Evolutionary conservation across 2,888 invertebrate genomes (phyloP), one percentile per base, ranked within the genome.

Genomic region (Achlya flavicornis): DNA sequence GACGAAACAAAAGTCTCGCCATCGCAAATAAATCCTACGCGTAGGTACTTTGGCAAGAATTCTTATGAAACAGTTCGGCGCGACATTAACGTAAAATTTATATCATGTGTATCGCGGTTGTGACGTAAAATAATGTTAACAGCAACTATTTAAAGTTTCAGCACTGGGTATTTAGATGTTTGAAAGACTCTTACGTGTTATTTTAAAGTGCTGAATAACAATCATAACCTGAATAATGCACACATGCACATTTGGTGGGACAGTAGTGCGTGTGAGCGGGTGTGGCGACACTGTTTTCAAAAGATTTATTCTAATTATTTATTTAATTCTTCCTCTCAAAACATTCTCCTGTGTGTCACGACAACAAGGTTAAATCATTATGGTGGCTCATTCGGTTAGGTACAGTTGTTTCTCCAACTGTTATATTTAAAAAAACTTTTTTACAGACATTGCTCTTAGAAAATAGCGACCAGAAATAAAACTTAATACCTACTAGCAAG

Each of bases 21-120:
- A 76, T 65, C 61, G n/a, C 63, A 66, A 73, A 76, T 67, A 70
- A 70, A 58, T 69, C 2, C 53, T 19, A 53, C 53, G 67, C 67
- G 57, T 62, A 35, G 35, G 35, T 35, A 73, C 77, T 74, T 79
- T 83, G 82, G 78, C 82, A 80, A 74, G 68, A 72, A 67, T 74
- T 68, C 67, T 48, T 66, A 67, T 64, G 64, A 75, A 78, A 74
- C 71, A 71, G 71, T 67, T 68, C 64, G 60, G 63, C 66, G 64
- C 65, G 57, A 67, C 61, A 72, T 79, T 78, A 71, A 65, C 63
- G 70, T 61, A 63, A 67, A 78, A 83, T 79, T 78, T 80, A 81
- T 80, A 72, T 61, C 58, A 41, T 26, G 53, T 63, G 7, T 38
- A 63, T 61, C 59, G 63, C 62, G 48, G 62, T 64, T 64, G 67